Evolutionary conservation across 2,888 invertebrate species (phyloP), one percentile per base, ranked within the genome.

Genomic region (Galerucella pusilla): DNA sequence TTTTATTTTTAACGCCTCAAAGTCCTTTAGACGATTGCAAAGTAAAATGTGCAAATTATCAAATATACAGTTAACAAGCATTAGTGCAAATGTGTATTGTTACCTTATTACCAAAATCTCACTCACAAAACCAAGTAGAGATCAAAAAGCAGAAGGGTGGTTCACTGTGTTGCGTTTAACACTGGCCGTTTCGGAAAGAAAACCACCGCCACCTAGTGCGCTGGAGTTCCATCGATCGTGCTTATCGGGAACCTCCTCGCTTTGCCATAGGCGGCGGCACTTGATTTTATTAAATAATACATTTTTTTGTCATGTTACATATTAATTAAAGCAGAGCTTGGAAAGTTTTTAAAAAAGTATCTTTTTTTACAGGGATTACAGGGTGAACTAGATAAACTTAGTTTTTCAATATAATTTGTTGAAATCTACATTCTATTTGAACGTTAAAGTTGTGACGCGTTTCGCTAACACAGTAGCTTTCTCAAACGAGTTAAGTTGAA

Each of bases 211-310:
- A 75, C 73, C 76, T 78, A 81, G 78, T 84, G 84, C 84, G 84
- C 84, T 81, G 83, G 72, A 83, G 83, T 84, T 78, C 59, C 77
- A 81, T 78, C 82, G 84, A 84, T 84, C 84, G 81, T 64, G 66
- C 25, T 46, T 65, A 71, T 61, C 71, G 70, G 74, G 71, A 73
- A 70, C 46, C 60, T 69, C 67, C 64, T 65, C 64, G 46, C 16
- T 65, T 20, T 2, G 45, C 64, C 77, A 79, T 73, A 42, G 77
- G 79, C 79, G 79, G 76, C 71, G 67, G 7, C 35, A 5, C 35
- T 35, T 35, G 35, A 7, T 42, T 42, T 42, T 7, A 42, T 42
- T 42, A 9, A 42, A 42, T 42, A 35, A 35, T 35, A 35, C 35
- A 35, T 42, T 7, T 42, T 42, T 42, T 6, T 42, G 1, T 6